A percentile compares a stretch with the other conserved stretches of the same genome.
Conservation (phyloP, 2,888 invertebrate genomes). For the Operophtera brumata region DNA sequence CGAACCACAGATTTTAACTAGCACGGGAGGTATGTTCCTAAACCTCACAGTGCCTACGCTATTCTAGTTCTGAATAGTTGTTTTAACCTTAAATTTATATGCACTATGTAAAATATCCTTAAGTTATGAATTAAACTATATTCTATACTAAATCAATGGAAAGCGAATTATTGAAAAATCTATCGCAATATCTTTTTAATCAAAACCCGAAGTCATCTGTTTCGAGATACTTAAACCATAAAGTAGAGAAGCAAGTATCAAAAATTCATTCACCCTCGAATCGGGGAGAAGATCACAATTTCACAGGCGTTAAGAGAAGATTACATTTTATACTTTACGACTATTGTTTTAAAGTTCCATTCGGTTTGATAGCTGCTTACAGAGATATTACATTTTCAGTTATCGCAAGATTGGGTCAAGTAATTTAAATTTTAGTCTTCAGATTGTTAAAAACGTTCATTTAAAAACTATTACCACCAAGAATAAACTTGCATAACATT, state of each 20-base stretch:
- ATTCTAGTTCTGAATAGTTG: too few relatives aligned
- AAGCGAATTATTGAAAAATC: slow-evolving; percentile 1
- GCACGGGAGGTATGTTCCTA: too few relatives aligned
- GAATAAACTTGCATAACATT: too few relatives aligned
- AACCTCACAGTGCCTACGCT: too few relatives aligned
- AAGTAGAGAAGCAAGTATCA: slow-evolving; percentile 45
- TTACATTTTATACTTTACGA: slow-evolving; percentile 54
- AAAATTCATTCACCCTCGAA: slow-evolving; percentile 50
- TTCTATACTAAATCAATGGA: too few relatives aligned
- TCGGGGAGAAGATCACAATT: slow-evolving; percentile 40
- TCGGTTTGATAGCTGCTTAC: slow-evolving; percentile 32
- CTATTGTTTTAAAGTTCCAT: slow-evolving; percentile 49
- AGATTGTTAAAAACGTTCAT: background rate
- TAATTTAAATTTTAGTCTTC: slow-evolving; percentile 15
- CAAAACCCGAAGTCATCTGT: slow-evolving; percentile 35
- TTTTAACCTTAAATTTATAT: too few relatives aligned
- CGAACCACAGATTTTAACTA: too few relatives aligned
- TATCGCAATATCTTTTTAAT: slow-evolving; percentile 29
- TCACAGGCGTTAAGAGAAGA: slow-evolving; percentile 42
- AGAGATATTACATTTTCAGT: slow-evolving; percentile 18
- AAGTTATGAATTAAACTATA: too few relatives aligned
- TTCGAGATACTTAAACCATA: slow-evolving; percentile 41
- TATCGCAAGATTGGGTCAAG: slow-evolving; percentile 14
- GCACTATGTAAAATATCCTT: too few relatives aligned
- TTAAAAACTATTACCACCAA: too few relatives aligned